Evolutionary conservation across 2,113 vertebrate species (phyloP).

Genomic region (Pteruthius melanotis): DNA sequence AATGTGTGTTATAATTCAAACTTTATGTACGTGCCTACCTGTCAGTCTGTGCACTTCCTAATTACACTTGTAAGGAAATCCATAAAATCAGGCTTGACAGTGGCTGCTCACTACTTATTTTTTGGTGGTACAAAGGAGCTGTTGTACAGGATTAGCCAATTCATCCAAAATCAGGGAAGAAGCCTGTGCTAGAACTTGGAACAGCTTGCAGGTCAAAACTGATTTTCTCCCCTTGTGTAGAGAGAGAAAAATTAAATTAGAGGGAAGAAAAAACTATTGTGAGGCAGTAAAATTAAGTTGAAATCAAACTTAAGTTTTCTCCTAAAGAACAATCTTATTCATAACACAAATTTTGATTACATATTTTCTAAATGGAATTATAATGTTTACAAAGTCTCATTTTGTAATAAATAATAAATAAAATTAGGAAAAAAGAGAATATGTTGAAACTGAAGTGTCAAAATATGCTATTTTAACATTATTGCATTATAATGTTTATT

Average conservation of each 20-base stretch:
- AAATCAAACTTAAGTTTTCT: neutral
- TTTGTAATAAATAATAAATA: neutral
- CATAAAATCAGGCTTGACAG: neutral
- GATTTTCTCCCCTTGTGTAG: neutral
- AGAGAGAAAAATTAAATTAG: neutral
- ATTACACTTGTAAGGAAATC: neutral
- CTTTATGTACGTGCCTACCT: neutral
- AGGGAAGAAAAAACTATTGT: neutral
- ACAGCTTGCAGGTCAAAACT: neutral
- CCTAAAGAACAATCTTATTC: neutral
- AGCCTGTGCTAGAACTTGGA: neutral
- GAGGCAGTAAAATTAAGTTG: neutral
- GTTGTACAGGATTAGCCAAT: neutral
- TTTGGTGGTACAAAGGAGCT: neutral
- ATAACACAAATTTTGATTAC: neutral
- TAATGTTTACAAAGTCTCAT: neutral
- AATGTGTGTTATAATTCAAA: neutral
- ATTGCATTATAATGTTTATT: neutral
- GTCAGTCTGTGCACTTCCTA: neutral
- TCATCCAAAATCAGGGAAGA: neutral
- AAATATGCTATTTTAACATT: rapidly evolving
- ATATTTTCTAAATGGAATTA: neutral
- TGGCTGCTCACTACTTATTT: neutral
- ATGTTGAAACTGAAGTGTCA: neutral
- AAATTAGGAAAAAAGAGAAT: neutral